Evolutionary conservation across 2,888 invertebrate genomes (phyloP), one percentile per base, ranked within the genome.

Genomic region (Stenotaenia linearis): DNA sequence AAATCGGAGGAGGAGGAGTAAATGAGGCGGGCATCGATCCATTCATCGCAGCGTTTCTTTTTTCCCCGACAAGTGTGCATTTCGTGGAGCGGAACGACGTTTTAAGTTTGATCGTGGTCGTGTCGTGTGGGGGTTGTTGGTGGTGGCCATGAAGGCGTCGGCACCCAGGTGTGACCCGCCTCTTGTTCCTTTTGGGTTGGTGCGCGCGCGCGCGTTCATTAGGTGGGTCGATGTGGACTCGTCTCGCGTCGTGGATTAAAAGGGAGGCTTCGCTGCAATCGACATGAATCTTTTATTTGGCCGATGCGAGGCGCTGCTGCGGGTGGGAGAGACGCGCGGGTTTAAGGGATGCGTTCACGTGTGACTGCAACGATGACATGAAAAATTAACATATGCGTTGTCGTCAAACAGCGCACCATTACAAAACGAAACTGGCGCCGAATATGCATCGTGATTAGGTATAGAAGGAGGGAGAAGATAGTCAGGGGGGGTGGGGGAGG

Each of bases 271-370:
- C 40, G 77, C 77, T 77, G 61, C 78, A 78, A 78, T 78, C 78
- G 78, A 56, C 61, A 78, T 78, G 78, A 78, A 78, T 78, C 28
- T 78, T 78, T 78, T 78, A 78, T 78, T 61, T 37, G 78, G 50
- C 28, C 50, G 76, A 32, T 37, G 76, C 76, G 35, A 37, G 76
- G 76, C 37, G 76, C 35, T 75, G 76, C 35, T 75, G 32, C 69
- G 69, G 69, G 69, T 69, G 69, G 69, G 69, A 69, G 69, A 69
- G 69, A 40, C 50, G 28, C 28, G 61, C 30, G 78, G 61, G 78
- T 30, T 78, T 78, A 56, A 78, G 78, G 56, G 78, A 78, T 78
- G 78, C 78, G 78, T 78, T 78, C 78, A 78, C 78, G 78, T 78
- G 78, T 78, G 78, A 78, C 78, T 35, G 45, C 56, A 78, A 78